Conservation (phyloP, 2,888 invertebrate genomes). For the Chymomyza procnemis region DNA sequence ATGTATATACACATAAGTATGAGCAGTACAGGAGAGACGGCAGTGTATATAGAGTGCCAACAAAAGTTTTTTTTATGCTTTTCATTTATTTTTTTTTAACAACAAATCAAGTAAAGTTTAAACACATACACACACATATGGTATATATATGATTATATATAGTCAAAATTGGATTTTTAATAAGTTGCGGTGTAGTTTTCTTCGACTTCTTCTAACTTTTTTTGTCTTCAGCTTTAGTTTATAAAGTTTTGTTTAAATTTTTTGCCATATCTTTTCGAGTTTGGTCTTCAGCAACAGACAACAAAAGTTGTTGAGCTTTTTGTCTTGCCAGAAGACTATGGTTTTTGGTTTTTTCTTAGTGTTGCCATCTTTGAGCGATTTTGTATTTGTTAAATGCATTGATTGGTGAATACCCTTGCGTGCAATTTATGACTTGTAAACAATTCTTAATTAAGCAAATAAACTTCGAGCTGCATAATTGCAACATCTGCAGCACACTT, state of each 20-base stretch:
- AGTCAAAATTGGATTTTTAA: constrained; percentile 4
- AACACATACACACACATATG: constrained; percentile 6
- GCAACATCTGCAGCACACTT: no score
- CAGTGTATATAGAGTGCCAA: constrained; percentile 52
- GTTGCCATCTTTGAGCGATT: constrained; percentile 27
- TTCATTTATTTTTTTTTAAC: no score
- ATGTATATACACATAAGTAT: constrained; percentile 12
- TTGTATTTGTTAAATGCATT: constrained; percentile 4
- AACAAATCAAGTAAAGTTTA: background rate
- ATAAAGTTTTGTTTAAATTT: background rate
- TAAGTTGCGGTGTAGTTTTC: background rate
- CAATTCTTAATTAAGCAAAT: no score
- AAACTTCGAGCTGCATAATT: no score
- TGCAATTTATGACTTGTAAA: no score
- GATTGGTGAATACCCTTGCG: background rate
- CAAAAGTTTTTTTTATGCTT: no score
- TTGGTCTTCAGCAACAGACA: constrained; percentile 36
- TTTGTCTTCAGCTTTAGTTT: background rate
- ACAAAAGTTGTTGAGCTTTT: background rate
- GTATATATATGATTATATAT: background rate
- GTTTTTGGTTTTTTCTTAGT: constrained; percentile 6
- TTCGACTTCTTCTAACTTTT: background rate
- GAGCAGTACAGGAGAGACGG: constrained; percentile 49
- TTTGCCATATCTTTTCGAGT: no score
- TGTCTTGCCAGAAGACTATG: background rate